phyloP scores from a whole-genome alignment of 2,797 vertebrate genomes.

The Neostethus bicornis region DNA sequence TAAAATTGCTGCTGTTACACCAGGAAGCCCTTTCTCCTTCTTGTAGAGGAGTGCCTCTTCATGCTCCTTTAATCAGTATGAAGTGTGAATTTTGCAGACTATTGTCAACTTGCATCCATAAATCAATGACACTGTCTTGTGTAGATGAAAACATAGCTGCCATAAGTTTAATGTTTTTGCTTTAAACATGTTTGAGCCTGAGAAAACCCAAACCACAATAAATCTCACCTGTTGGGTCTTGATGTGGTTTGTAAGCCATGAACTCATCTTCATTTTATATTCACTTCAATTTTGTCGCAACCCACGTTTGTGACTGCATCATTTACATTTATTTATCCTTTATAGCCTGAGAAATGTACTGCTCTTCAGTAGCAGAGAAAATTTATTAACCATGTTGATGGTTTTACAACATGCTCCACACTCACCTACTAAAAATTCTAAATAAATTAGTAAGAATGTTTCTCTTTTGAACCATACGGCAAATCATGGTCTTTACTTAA shows the following conservation, averaged over 20 bases:
- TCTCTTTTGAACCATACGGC: conserved; percentile 12
- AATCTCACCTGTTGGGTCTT: neutral
- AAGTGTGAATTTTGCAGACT: neutral
- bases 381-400: conserved; percentile 1
- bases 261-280: neutral
- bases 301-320: conserved; percentile 1
- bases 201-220: too few species aligned
- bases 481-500: conserved; percentile 41
- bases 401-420: neutral
- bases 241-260: conserved; percentile 18
- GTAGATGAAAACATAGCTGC: neutral
- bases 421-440: neutral
- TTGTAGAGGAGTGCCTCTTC: neutral
- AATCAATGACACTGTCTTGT: neutral
- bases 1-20: neutral
- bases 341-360: neutral
- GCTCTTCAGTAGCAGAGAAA: conserved; percentile 1
- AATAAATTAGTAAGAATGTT: conserved; percentile 16
- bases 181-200: neutral
- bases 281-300: conserved; percentile 6
- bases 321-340: neutral
- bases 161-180: neutral
- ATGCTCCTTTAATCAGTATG: neutral
- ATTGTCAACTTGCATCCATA: neutral
- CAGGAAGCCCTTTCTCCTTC: neutral